Percentiles rank a stretch among this genome's conserved stretches.
Conservation (phyloP, 2,113 vertebrate genomes). For the Bubo bubo region DNA sequence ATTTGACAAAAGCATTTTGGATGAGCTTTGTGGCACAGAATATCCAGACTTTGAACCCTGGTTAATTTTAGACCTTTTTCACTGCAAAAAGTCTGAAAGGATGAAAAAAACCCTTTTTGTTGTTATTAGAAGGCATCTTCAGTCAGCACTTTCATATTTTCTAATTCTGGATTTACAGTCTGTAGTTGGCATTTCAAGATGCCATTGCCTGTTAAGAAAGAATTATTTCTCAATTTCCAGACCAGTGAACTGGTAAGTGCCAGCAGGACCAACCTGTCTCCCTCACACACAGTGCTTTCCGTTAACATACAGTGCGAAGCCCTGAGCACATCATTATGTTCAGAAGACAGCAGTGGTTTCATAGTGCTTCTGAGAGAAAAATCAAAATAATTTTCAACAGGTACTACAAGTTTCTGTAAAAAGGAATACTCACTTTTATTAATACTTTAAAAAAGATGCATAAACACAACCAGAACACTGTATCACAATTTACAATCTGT, state of each 20-base stretch:
- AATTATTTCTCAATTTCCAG: conserved; percentile 10
- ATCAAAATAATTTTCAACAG: neutral
- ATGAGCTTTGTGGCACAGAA: neutral
- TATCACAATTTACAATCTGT: neutral
- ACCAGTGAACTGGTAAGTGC: neutral
- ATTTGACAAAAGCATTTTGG: neutral
- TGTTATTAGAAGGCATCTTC: neutral
- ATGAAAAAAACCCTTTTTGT: neutral
- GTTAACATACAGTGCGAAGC: neutral
- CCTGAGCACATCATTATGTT: neutral
- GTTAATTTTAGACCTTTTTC: neutral
- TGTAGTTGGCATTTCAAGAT: neutral
- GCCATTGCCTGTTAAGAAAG: neutral
- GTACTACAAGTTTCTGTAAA: neutral
- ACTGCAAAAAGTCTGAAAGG: neutral
- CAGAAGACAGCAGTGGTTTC: neutral
- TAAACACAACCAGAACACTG: neutral
- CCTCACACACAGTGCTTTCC: neutral
- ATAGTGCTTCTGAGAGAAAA: neutral
- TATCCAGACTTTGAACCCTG: neutral
- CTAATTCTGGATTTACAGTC: neutral
- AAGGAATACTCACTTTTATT: conserved; percentile 26
- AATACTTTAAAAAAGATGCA: neutral
- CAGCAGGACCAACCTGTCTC: neutral
- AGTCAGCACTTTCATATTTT: neutral